Evolutionary conservation across 2,113 vertebrate genomes (phyloP).

Genomic region (Monarcha castaneiventris): DNA sequence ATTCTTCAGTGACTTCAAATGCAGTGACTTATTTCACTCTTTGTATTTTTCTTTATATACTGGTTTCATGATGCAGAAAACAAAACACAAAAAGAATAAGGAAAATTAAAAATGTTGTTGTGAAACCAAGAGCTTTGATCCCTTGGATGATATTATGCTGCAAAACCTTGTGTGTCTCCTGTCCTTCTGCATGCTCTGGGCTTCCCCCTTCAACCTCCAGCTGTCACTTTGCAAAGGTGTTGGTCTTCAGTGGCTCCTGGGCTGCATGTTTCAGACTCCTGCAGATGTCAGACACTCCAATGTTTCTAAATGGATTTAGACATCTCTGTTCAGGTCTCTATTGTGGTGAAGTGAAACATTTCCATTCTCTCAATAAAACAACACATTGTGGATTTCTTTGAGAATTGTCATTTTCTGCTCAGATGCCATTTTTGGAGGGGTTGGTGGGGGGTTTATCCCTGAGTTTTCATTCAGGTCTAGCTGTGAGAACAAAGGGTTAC

Average conservation of each 20-base stretch:
- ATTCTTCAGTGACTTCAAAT: background rate
- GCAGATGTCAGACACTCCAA: background rate
- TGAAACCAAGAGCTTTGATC: background rate
- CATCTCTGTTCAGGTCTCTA: background rate
- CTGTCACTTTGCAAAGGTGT: background rate
- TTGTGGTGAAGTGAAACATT: background rate
- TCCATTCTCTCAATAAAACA: background rate
- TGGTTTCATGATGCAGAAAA: background rate
- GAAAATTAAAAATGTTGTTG: background rate
- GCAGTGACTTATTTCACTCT: background rate
- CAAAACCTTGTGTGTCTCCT: background rate
- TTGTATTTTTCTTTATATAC: background rate
- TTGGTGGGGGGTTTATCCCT: fast-evolving
- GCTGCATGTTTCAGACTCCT: background rate
- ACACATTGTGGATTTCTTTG: background rate
- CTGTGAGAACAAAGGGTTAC: background rate
- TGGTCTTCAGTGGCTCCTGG: background rate
- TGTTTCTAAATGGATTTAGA: background rate
- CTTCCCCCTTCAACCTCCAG: background rate
- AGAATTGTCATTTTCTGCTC: background rate
- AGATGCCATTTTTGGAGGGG: fast-evolving
- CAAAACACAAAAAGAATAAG: background rate
- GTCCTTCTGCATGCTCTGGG: background rate
- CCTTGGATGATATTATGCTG: background rate
- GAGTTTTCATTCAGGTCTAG: background rate